Conservation (phyloP, 1,140 invertebrate genomes). For the Sitophilus oryzae region DNA sequence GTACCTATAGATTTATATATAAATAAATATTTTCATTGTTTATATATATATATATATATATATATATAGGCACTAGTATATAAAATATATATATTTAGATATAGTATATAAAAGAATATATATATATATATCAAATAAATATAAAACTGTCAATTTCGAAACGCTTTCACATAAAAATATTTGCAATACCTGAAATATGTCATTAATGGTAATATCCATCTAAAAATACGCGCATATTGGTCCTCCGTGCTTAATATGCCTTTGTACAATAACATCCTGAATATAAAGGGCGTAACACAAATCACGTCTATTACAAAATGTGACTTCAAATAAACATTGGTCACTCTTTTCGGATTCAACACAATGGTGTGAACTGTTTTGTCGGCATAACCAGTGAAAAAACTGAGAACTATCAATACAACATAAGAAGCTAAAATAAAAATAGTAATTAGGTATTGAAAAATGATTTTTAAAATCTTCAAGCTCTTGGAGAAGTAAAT, state of each 20-base stretch:
- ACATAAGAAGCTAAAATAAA: background rate
- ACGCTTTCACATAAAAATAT: too few relatives aligned
- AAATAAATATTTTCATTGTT: too few relatives aligned
- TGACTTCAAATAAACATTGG: background rate
- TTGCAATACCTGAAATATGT: background rate
- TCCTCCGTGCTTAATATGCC: background rate
- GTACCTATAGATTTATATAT: too few relatives aligned
- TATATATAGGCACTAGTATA: too few relatives aligned
- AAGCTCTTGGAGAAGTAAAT: too few relatives aligned
- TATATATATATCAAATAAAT: too few relatives aligned
- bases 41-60: too few relatives aligned
- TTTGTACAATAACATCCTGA: background rate
- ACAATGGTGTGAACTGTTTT: background rate
- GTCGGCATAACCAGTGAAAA: background rate
- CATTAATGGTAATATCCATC: background rate
- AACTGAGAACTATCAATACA: background rate
- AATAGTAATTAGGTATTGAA: too few relatives aligned
- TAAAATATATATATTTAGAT: too few relatives aligned
- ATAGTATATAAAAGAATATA: too few relatives aligned
- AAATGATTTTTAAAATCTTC: too few relatives aligned
- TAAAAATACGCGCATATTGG: background rate
- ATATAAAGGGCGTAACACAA: background rate
- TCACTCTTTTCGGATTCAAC: background rate
- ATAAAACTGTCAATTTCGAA: too few relatives aligned
- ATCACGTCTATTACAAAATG: background rate